Conservation (phyloP, 2,113 vertebrate species). For the Fulica atra region DNA sequence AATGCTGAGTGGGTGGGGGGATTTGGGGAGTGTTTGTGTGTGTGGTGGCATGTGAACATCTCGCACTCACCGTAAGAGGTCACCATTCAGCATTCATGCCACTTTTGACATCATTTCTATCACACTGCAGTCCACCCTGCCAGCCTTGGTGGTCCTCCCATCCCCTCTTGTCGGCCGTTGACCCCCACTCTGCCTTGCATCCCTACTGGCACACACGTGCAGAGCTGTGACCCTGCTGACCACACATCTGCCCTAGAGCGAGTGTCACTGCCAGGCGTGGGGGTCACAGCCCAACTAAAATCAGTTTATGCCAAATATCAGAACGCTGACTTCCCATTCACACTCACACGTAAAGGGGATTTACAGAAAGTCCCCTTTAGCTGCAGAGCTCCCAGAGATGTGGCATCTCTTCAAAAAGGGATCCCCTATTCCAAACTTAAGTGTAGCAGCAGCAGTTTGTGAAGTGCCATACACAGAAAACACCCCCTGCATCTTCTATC, state of each 20-base stretch:
- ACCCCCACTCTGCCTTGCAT: not conserved
- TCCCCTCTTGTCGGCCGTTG: fast-evolving
- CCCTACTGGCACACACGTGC: fast-evolving
- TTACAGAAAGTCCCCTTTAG: not conserved
- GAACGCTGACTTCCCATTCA: not conserved
- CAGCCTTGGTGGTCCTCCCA: not conserved
- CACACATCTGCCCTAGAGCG: not conserved
- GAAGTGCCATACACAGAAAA: not conserved
- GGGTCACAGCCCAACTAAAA: not conserved
- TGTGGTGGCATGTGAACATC: too few relatives aligned
- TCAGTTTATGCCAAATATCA: fast-evolving
- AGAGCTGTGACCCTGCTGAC: not conserved
- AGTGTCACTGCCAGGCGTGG: fast-evolving
- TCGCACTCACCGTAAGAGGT: not conserved
- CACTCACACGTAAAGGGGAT: not conserved
- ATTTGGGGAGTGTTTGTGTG: not conserved
- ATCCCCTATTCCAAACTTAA: not conserved
- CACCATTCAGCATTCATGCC: not conserved
- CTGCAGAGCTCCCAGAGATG: not conserved
- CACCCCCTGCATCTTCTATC: not conserved
- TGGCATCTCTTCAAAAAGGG: not conserved
- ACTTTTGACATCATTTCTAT: not conserved
- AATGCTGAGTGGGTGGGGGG: too few relatives aligned
- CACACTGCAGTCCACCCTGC: not conserved
- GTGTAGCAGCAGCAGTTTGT: not conserved